These are phyloP conservation scores for Latheticus oryzae DNA, from an alignment of 2,888 invertebrate genomes.

Conservation along the genomic window DNA sequence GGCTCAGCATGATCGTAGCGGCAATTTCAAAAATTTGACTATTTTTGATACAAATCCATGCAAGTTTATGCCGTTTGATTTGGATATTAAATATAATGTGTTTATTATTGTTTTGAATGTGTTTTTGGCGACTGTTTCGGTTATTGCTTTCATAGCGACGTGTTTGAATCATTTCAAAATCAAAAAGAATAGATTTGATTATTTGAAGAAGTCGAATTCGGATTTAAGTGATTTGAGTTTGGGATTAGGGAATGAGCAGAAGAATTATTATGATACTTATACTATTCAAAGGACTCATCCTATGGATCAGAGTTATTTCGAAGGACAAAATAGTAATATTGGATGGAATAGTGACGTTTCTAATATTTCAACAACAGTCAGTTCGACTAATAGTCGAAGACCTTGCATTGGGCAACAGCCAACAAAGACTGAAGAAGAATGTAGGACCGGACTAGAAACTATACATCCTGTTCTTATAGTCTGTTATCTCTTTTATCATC, in stretches of 20 bases:
- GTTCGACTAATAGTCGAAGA: conserved; percentile 68
- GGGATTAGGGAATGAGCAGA: conserved; percentile 51
- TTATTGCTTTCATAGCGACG: conserved; percentile 64
- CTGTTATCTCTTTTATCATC: conserved; percentile 71
- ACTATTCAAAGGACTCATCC: conserved; percentile 54
- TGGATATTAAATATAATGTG: conserved; percentile 67
- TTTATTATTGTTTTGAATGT: conserved; percentile 68
- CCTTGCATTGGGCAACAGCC: conserved; percentile 64
- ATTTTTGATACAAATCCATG: conserved; percentile 59
- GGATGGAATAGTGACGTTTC: conserved; percentile 65
- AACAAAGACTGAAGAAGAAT: conserved; percentile 47
- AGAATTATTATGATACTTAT: conserved; percentile 61
- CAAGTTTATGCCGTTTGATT: conserved; percentile 65
- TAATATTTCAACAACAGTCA: conserved; percentile 68
- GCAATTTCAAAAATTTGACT: conserved; percentile 43
- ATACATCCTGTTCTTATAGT: conserved; percentile 69
- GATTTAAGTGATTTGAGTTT: conserved; percentile 63
- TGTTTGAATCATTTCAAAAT: conserved; percentile 58
- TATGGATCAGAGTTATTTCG: conserved; percentile 44
- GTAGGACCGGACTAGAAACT: conserved; percentile 65
- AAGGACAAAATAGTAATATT: conserved; percentile 42
- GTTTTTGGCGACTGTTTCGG: conserved; percentile 66
- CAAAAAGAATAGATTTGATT: conserved; percentile 58
- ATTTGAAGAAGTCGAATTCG: conserved; percentile 63
- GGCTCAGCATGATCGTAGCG: conserved; percentile 56